A percentile compares a stretch with the other conserved stretches of the same genome.
Evolutionary conservation across 2,888 invertebrate genomes (phyloP).

Genomic region (Polymixis lichenea): DNA sequence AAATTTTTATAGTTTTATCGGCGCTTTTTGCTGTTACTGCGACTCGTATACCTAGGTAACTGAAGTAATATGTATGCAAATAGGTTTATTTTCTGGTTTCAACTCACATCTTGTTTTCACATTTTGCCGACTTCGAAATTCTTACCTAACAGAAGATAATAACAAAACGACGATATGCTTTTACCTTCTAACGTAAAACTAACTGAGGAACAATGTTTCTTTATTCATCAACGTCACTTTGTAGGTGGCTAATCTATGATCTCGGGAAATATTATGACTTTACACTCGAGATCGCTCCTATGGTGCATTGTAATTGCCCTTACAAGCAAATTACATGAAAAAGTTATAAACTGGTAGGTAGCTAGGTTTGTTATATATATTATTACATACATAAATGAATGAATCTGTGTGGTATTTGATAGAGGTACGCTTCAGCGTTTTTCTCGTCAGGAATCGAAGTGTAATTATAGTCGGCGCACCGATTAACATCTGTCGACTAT

Average conservation of each 20-base stretch:
- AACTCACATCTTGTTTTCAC: constrained; percentile 6
- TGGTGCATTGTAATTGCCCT: constrained; percentile 7
- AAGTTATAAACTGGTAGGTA: constrained; percentile 10
- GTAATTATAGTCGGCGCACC: constrained; percentile 87
- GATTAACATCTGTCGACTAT: constrained; percentile 91
- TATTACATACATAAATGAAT: constrained; percentile 9
- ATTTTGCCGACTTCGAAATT: constrained; percentile 3
- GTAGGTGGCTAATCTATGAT: constrained; percentile 26
- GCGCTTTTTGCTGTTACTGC: constrained; percentile 39
- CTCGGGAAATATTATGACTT: constrained; percentile 41
- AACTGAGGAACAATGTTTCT: constrained; percentile 2
- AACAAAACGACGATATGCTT: not conserved
- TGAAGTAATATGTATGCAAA: constrained; percentile 53
- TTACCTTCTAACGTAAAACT: not conserved
- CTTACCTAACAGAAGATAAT: not conserved
- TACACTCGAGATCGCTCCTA: constrained; percentile 7
- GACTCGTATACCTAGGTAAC: constrained; percentile 30
- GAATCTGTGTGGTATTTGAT: constrained; percentile 73
- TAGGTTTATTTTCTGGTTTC: constrained; percentile 30
- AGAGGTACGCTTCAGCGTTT: constrained; percentile 81
- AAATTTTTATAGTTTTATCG: constrained; percentile 64
- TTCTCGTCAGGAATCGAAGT: constrained; percentile 87
- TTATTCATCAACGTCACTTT: constrained; percentile 13
- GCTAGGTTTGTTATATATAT: not conserved
- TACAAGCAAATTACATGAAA: not conserved